A percentile compares a stretch with the other conserved stretches of the same genome.
phyloP scores from a whole-genome alignment of 2,797 vertebrate genomes.

The Ambastaia sidthimunki region DNA sequence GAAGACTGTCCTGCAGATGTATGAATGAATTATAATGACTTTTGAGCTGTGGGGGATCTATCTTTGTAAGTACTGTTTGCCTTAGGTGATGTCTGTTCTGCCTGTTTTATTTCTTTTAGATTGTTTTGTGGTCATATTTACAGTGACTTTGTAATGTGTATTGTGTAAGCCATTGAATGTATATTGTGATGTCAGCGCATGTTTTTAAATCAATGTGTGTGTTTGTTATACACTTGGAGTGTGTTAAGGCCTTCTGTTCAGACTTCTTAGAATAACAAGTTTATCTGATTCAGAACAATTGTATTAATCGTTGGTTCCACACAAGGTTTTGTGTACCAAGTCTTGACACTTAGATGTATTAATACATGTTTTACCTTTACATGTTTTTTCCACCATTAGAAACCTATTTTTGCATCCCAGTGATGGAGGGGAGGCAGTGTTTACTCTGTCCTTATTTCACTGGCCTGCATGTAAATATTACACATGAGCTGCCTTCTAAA shows the following conservation, averaged over 20 bases:
- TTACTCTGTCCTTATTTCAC: not conserved
- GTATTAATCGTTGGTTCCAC: not conserved
- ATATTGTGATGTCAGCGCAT: not conserved
- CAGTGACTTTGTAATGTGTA: not conserved
- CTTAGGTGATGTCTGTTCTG: not conserved
- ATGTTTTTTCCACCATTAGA: conserved; percentile 32
- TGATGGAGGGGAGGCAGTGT: not conserved
- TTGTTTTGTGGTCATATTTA: not conserved
- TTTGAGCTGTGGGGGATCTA: not conserved
- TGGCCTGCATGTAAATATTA: conserved; percentile 38
- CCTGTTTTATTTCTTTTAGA: not conserved
- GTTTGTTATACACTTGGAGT: not conserved
- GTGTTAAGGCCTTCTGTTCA: not conserved
- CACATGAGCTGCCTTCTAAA: conserved; percentile 3
- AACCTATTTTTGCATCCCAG: conserved; percentile 51
- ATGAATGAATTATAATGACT: not conserved
- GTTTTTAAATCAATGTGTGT: conserved; percentile 5
- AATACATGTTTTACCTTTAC: not conserved
- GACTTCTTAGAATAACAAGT: not conserved
- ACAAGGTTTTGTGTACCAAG: not conserved
- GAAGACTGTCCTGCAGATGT: not conserved
- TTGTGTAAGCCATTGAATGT: not conserved
- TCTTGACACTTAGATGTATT: not conserved
- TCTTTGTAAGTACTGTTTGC: too few relatives aligned
- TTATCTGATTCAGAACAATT: not conserved